Base-by-base conservation (phyloP, 2,797 vertebrate genomes). In the Clarias platycephalus region DNA sequence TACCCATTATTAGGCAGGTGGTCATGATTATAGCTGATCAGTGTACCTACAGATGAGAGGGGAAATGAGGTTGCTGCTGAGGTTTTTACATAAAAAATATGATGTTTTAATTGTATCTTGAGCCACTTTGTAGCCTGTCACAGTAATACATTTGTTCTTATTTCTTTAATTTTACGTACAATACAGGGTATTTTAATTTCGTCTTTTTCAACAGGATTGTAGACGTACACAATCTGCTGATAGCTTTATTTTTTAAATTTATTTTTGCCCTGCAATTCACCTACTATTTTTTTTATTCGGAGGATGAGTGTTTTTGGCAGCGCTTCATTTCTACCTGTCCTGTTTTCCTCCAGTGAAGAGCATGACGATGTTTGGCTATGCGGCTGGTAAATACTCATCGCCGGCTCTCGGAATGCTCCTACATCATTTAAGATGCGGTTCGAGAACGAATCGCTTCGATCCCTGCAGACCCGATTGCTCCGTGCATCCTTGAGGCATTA, bases 311-410 rank as follows among this genome's bases (percentile, higher is more conserved):
- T 44, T 44, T 77, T n/a, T 63, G 64, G 53, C 64, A 16, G 22
- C 15, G 20, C 60, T 70, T 82, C 64, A 60, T 70, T 78, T 37
- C 53, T 63, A 77, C 57, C 80, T 70, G 72, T 82, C 84, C 63
- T 18, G 84, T 62, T 85, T 62, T 55, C 26, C 58, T 55, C 70
- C 44, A 28, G 67, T 58, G 71, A 55, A 75, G 71, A 72, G 40
- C 22, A 28, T 53, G 49, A 68, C 15, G 62, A 76, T 58, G 71
- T 76, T 75, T 77, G 53, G 53, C 37, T 60, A 22, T 49, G 55
- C 63, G 68, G 70, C 71, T 58, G 77, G 68, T 81, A 76, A 53
- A 58, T 44, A 20, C 70, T 78, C 64, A 16, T 20, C 6, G 10
- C 72, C 13, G 49, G 60, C 78, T 75, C 70, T 85, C 8, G 40